phyloP scores from a whole-genome alignment of 2,888 invertebrate species.

The Eilema caniola region DNA sequence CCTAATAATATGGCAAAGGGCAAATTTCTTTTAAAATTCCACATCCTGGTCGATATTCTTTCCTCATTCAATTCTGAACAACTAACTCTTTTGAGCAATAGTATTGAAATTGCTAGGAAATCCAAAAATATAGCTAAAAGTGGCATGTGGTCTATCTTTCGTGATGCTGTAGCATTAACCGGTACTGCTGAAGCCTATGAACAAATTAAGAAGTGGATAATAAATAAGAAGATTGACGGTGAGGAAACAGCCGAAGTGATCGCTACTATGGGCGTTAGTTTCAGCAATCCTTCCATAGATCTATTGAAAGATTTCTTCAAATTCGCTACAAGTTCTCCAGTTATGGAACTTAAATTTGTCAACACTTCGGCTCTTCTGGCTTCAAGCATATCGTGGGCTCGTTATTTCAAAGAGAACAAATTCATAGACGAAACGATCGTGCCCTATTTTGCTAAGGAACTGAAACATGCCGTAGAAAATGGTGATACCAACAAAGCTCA shows the following conservation, averaged over 20 bases:
- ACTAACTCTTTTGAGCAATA: conserved; percentile 82
- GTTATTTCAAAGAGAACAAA: conserved; percentile 85
- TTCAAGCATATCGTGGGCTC: conserved; percentile 85
- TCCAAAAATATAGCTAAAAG: conserved; percentile 72
- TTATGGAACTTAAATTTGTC: conserved; percentile 80
- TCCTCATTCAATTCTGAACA: conserved; percentile 88
- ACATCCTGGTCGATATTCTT: conserved; percentile 85
- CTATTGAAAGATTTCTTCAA: conserved; percentile 87
- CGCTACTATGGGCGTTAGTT: conserved; percentile 79
- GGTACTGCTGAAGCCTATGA: conserved; percentile 90
- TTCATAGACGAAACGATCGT: conserved; percentile 86
- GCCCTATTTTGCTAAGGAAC: conserved; percentile 84
- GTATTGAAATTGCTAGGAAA: conserved; percentile 77
- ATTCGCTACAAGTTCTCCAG: conserved; percentile 82
- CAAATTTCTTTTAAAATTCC: conserved; percentile 88
- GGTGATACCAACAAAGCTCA: conserved; percentile 87
- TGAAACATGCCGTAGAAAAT: conserved; percentile 84
- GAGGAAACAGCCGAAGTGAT: conserved; percentile 88
- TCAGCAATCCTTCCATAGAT: conserved; percentile 88
- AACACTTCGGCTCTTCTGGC: conserved; percentile 87
- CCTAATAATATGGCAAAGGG: conserved; percentile 85
- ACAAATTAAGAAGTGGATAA: conserved; percentile 87
- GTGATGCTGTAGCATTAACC: conserved; percentile 89
- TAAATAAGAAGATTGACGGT: conserved; percentile 81
- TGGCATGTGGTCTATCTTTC: conserved; percentile 87